phyloP scores from a whole-genome alignment of 2,888 invertebrate species.

The Cantharis rufa region DNA sequence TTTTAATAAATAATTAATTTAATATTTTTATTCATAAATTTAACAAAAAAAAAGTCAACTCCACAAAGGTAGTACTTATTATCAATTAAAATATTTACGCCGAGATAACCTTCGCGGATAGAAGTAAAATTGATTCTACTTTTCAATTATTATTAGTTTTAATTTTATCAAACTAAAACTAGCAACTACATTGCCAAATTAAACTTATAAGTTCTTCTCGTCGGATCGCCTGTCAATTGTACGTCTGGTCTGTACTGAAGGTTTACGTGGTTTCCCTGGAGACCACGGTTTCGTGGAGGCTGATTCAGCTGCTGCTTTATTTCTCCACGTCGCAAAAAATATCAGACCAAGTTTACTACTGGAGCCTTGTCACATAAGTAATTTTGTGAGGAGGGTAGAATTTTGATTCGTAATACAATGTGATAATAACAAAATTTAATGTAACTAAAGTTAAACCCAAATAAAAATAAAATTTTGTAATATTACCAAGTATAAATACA shows the following conservation, averaged over 20 bases:
- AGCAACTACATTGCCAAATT: slow-evolving; percentile 16
- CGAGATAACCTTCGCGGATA: background rate
- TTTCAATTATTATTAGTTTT: slow-evolving; percentile 9
- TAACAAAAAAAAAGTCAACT: background rate
- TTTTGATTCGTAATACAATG: background rate
- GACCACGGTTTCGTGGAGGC: slow-evolving; percentile 36
- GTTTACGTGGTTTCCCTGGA: slow-evolving; percentile 43
- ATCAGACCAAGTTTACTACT: slow-evolving; percentile 11
- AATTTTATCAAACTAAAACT: slow-evolving; percentile 9
- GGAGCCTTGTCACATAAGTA: slow-evolving; percentile 6
- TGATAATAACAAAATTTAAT: background rate
- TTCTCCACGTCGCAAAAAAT: slow-evolving; percentile 29
- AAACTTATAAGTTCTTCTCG: slow-evolving; percentile 22
- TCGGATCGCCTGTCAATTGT: slow-evolving; percentile 44
- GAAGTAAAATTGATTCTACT: background rate
- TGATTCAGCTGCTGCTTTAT: slow-evolving; percentile 41
- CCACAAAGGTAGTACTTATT: background rate
- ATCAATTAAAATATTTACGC: background rate
- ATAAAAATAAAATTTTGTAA: background rate
- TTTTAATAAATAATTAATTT: background rate
- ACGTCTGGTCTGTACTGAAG: slow-evolving; percentile 46
- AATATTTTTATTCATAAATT: background rate
- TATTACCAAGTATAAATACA: no score
- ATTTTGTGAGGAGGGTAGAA: background rate
- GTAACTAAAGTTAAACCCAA: background rate